Evolutionary conservation across 2,888 invertebrate species (phyloP).

Genomic region (Diaprepes abbreviatus): DNA sequence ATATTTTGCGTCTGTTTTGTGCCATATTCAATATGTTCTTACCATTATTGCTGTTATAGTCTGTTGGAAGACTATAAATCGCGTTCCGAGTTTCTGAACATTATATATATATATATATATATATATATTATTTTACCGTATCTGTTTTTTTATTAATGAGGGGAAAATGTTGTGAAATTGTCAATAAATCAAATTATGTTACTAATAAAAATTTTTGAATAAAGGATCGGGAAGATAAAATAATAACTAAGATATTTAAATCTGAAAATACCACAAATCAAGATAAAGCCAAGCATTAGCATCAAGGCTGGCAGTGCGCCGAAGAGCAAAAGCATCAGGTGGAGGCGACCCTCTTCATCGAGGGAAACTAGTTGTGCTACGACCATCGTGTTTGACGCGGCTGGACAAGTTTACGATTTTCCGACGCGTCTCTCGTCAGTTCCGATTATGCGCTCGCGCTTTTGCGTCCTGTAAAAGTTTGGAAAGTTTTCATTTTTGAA

Average conservation of each 20-base stretch:
- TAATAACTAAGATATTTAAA: constrained; percentile 32
- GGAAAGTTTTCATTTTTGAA: constrained; percentile 26
- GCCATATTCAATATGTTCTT: no score
- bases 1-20: no score
- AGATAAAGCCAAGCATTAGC: constrained; percentile 39
- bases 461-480: constrained; percentile 34
- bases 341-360: constrained; percentile 45
- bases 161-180: no score
- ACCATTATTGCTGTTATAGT: no score
- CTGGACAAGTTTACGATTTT: constrained; percentile 28
- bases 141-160: no score
- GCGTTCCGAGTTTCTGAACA: no score
- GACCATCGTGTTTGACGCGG: constrained; percentile 41
- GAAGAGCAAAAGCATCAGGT: constrained; percentile 49
- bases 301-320: constrained; percentile 40
- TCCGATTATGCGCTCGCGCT: constrained; percentile 40
- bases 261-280: constrained; percentile 33
- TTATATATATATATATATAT: no score
- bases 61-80: no score
- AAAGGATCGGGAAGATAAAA: not conserved
- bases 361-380: constrained; percentile 45
- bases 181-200: no score
- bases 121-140: no score
- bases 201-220: no score
- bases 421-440: constrained; percentile 18